These are phyloP conservation scores for Copidosoma aretas DNA, from an alignment of 2,888 invertebrate species.

Conservation along the genomic window DNA sequence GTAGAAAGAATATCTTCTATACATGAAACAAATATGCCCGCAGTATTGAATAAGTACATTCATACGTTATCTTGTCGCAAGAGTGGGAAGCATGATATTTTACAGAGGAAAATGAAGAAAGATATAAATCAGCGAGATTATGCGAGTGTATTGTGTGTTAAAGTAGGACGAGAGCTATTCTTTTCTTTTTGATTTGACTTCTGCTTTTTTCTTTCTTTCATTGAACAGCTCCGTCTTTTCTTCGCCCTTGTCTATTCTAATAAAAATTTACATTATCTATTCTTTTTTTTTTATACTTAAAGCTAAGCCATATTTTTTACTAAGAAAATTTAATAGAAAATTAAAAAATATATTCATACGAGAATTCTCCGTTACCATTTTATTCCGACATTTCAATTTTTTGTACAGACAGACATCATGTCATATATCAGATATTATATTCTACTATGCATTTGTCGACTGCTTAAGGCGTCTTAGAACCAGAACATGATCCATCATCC, in stretches of 20 bases:
- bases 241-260: neutral
- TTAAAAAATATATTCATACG: neutral
- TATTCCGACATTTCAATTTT: neutral
- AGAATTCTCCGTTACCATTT: too few species aligned
- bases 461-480: neutral
- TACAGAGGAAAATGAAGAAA: conserved; percentile 15
- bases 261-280: neutral
- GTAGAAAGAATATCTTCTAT: too few species aligned
- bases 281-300: neutral
- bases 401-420: neutral
- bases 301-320: neutral
- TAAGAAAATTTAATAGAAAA: neutral
- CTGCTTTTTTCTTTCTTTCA: neutral
- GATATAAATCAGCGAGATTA: conserved; percentile 26
- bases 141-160: conserved; percentile 9
- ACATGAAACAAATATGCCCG: too few species aligned
- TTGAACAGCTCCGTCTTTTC: neutral
- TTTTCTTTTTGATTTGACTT: conserved; percentile 12
- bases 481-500: neutral
- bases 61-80: too few species aligned
- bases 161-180: neutral
- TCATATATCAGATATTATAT: neutral
- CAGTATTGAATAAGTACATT: too few species aligned
- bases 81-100: too few species aligned
- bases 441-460: neutral